A percentile compares a stretch with the other conserved stretches of the same genome.
phyloP scores from a whole-genome alignment of 2,888 invertebrate species.

The Polia nebulosa region DNA sequence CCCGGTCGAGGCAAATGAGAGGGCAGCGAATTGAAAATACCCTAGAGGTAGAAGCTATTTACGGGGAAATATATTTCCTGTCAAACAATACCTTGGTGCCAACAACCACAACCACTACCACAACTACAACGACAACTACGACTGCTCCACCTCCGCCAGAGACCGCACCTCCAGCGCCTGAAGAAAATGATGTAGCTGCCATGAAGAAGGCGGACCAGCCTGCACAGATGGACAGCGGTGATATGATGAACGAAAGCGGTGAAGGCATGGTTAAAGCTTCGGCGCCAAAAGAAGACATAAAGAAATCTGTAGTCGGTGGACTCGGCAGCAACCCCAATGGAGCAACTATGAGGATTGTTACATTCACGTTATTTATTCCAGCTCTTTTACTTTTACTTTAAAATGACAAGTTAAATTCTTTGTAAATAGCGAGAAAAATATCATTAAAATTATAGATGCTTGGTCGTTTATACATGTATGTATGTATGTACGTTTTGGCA shows the following conservation, averaged over 20 bases:
- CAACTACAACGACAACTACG: conserved; percentile 92
- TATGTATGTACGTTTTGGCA: conserved; percentile 73
- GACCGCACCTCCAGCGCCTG: conserved; percentile 88
- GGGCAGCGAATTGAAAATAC: conserved; percentile 93
- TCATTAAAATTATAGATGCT: conserved; percentile 81
- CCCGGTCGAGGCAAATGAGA: conserved; percentile 91
- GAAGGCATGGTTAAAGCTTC: conserved; percentile 77
- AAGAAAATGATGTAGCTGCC: conserved; percentile 84
- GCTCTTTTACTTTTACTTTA: conserved; percentile 82
- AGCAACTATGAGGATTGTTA: conserved; percentile 72
- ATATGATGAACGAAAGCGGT: conserved; percentile 80
- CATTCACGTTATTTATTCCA: conserved; percentile 77
- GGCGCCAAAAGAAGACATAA: conserved; percentile 82
- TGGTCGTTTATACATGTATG: conserved; percentile 77
- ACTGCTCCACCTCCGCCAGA: conserved; percentile 88
- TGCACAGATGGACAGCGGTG: conserved; percentile 77
- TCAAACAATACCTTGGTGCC: conserved; percentile 95
- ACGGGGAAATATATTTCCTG: conserved; percentile 94
- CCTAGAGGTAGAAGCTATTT: conserved; percentile 93
- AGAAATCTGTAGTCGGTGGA: conserved; percentile 81
- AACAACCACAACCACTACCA: conserved; percentile 93
- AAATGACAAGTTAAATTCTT: conserved; percentile 69
- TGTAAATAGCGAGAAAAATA: conserved; percentile 85
- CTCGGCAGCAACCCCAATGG: conserved; percentile 81
- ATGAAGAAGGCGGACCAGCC: conserved; percentile 76